phyloP scores from a whole-genome alignment of 2,113 vertebrate genomes.

The Oryzias melastigma region DNA sequence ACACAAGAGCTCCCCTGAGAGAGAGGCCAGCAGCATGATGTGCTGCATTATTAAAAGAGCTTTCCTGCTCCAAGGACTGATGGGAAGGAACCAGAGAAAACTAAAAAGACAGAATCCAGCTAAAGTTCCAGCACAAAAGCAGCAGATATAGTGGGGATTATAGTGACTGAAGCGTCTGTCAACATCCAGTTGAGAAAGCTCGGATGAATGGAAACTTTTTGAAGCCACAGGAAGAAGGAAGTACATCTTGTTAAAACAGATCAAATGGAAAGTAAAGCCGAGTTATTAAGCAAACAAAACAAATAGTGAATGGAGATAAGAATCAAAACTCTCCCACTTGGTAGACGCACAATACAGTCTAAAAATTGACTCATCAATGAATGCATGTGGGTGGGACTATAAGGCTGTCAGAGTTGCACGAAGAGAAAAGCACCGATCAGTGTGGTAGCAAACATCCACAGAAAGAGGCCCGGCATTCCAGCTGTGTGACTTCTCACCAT shows the following conservation, averaged over 20 bases:
- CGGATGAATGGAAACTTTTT: not conserved
- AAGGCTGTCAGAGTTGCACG: slow-evolving; percentile 23
- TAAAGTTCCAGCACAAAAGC: slow-evolving; percentile 9
- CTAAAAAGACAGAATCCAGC: slow-evolving; percentile 7
- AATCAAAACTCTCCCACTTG: slow-evolving; percentile 9
- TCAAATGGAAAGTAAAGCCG: not conserved
- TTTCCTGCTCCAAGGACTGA: slow-evolving; percentile 46
- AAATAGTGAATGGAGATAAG: slow-evolving; percentile 6
- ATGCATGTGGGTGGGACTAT: slow-evolving; percentile 9
- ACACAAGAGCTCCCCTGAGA: slow-evolving; percentile 67
- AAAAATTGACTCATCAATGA: slow-evolving; percentile 32
- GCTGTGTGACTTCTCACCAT: slow-evolving; percentile 46
- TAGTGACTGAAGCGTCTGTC: slow-evolving; percentile 3
- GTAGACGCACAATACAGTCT: slow-evolving; percentile 24
- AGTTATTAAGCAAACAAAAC: not conserved
- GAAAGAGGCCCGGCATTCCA: slow-evolving; percentile 64
- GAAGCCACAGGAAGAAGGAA: not conserved
- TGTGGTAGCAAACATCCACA: slow-evolving; percentile 44
- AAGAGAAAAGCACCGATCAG: slow-evolving; percentile 26
- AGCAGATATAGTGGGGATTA: slow-evolving; percentile 9
- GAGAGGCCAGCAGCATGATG: slow-evolving; percentile 55
- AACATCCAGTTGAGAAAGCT: slow-evolving; percentile 3
- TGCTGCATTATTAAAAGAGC: slow-evolving; percentile 72
- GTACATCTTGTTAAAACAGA: not conserved
- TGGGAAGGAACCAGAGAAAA: slow-evolving; percentile 28